Evolutionary conservation across 2,113 vertebrate genomes (phyloP).

Genomic region (Girardinichthys multiradiatus): DNA sequence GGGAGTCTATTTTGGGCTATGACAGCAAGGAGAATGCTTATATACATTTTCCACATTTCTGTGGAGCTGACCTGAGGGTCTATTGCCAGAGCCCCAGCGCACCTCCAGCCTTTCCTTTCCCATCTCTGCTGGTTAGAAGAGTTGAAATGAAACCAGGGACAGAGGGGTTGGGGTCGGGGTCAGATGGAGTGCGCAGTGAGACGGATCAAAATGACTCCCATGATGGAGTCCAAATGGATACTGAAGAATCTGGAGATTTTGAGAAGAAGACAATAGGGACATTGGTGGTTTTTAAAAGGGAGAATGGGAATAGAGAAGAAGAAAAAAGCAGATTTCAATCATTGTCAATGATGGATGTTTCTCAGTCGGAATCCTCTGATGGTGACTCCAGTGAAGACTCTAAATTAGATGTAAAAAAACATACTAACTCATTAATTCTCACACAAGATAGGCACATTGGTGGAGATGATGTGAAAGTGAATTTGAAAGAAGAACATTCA

Average conservation of each 20-base stretch:
- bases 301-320: constrained; percentile 40
- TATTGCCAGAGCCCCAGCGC: constrained; percentile 92
- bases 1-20: constrained; percentile 97
- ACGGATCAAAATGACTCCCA: constrained; percentile 11
- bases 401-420: constrained; percentile 38
- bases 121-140: constrained; percentile 76
- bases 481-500: constrained; percentile 41
- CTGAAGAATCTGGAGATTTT: constrained; percentile 33
- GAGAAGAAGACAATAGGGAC: constrained; percentile 25
- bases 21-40: constrained; percentile 93
- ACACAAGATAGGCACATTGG: constrained; percentile 10
- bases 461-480: constrained; percentile 17
- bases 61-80: constrained; percentile 94
- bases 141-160: constrained; percentile 45
- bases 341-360: constrained; percentile 53
- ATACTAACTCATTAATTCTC: constrained; percentile 24
- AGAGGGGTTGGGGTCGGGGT: constrained; percentile 38
- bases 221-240: constrained; percentile 23
- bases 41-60: constrained; percentile 98
- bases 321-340: constrained; percentile 21
- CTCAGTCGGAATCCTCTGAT: constrained; percentile 50
- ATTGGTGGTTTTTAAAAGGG: constrained; percentile 33
- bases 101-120: constrained; percentile 86
- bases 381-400: constrained; percentile 48
- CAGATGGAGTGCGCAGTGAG: constrained; percentile 31